Evolutionary conservation across 2,113 vertebrate genomes (phyloP).

Genomic region (Osmerus mordax): DNA sequence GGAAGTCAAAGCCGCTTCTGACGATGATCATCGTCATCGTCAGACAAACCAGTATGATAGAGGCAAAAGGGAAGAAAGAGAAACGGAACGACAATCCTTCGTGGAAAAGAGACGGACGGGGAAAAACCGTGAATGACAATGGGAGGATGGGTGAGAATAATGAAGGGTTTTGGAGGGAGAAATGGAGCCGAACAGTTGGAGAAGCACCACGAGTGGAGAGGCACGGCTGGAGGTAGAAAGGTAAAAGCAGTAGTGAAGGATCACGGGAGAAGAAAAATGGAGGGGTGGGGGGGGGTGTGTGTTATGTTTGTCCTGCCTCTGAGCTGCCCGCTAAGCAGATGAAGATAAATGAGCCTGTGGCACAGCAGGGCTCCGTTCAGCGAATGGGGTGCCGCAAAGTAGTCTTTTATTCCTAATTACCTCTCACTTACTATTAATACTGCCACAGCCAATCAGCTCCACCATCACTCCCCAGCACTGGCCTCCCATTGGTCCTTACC

Average conservation of each 20-base stretch:
- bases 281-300: slow-evolving; percentile 41
- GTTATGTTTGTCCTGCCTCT: slow-evolving; percentile 69
- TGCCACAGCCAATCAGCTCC: slow-evolving; percentile 60
- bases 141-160: too few relatives aligned
- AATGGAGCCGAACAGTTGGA: too few relatives aligned
- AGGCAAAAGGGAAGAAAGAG: too few relatives aligned
- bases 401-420: slow-evolving; percentile 75
- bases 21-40: too few relatives aligned
- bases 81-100: too few relatives aligned
- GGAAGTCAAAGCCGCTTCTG: too few relatives aligned
- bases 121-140: too few relatives aligned
- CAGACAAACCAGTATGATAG: too few relatives aligned
- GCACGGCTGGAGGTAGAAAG: slow-evolving; percentile 18
- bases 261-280: slow-evolving; percentile 27
- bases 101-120: too few relatives aligned
- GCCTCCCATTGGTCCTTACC: slow-evolving; percentile 43
- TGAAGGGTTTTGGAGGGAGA: too few relatives aligned
- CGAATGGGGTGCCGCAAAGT: slow-evolving; percentile 54
- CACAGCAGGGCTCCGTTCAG: slow-evolving; percentile 51
- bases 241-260: slow-evolving; percentile 13
- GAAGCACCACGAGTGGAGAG: background rate
- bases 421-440: slow-evolving; percentile 72
- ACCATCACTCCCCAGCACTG: slow-evolving; percentile 54
- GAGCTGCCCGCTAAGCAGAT: slow-evolving; percentile 67
- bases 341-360: slow-evolving; percentile 72